These are phyloP conservation scores for Tridacna crocea DNA, from an alignment of 2,888 invertebrate genomes.

Conservation along the genomic window DNA sequence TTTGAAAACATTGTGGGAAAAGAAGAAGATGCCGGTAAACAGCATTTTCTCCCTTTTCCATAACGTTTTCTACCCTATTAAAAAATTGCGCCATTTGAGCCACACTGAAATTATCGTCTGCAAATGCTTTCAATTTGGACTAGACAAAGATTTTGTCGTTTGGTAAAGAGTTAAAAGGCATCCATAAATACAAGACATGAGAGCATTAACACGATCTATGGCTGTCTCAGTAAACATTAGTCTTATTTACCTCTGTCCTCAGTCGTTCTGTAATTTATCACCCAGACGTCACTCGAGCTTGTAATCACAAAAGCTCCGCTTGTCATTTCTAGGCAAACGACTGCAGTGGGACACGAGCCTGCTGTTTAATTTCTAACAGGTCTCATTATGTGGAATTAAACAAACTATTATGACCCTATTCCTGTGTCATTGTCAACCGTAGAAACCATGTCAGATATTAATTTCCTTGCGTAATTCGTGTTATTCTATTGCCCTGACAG, in stretches of 20 bases:
- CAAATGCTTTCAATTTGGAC: too few species aligned
- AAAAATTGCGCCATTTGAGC: too few species aligned
- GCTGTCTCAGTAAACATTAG: constrained; percentile 17
- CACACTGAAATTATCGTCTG: too few species aligned
- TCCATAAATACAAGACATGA: constrained; percentile 20
- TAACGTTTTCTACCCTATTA: too few species aligned
- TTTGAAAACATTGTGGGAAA: too few species aligned
- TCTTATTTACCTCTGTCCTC: constrained; percentile 25
- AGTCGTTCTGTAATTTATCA: constrained; percentile 16
- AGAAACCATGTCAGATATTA: constrained; percentile 55
- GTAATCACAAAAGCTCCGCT: constrained; percentile 12
- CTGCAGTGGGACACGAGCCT: constrained; percentile 46
- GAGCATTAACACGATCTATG: constrained; percentile 22
- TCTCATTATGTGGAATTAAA: constrained; percentile 45
- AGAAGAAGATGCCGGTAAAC: too few species aligned
- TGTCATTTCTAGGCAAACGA: constrained; percentile 43
- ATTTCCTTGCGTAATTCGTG: constrained; percentile 64
- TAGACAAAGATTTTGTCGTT: too few species aligned
- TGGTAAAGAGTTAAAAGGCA: constrained; percentile 5
- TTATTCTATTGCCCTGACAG: constrained; percentile 57
- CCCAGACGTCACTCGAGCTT: constrained; percentile 10
- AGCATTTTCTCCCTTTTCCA: too few species aligned
- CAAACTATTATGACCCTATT: constrained; percentile 53
- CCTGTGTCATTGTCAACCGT: constrained; percentile 38
- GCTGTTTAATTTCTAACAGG: constrained; percentile 47